Base-by-base conservation (phyloP, 2,113 vertebrate species). In the Callithrix jacchus region DNA sequence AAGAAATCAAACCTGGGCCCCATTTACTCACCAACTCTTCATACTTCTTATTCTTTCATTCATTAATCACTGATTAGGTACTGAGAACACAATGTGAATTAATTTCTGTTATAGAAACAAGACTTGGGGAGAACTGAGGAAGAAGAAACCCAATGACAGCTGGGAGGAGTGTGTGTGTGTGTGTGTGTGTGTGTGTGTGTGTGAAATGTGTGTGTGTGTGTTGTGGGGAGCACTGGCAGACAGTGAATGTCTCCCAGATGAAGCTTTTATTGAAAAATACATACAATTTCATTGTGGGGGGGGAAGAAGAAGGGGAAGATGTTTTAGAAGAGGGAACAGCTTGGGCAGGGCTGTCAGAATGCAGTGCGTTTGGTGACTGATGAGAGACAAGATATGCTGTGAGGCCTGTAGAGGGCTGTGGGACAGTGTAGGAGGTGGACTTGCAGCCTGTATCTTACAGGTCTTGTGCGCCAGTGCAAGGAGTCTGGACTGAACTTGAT, bases 61-160 rank as follows among this genome's bases (percentile, higher is more conserved):
- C 77, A 68, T 74, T 71, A 49, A 71, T 77, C 58, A 64, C 16
- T 13, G 76, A 45, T 66, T 91, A 97, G 71, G 37, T 77, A 30
- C 49, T 91, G 20, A 85, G 13, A 56, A 76, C 95, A 66, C 40
- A 92, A 89, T 95, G 91, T 74, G 79, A 97, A 87, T 94, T 91
- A 90, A 88, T 95, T 81, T 94, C 21, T 83, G 70, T 76, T 68
- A 79, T 42, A 52, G 47, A 35, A 84, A 94, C 92, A 90, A 73
- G 58, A 54, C 37, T 74, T 45, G 74, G 52, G 47, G 79, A 91
- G 52, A 92, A 91, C 30, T 37, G 42, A 94, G 45, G 68, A 92
- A 40, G 93, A 27, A 95, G 42, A 91, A 97, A 96, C 18, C 30
- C 32, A 89, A 13, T 89, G 92, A 94, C 95, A 96, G 94, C 96